Conservation (phyloP, 2,888 invertebrate species). For the Andrena marginata region DNA sequence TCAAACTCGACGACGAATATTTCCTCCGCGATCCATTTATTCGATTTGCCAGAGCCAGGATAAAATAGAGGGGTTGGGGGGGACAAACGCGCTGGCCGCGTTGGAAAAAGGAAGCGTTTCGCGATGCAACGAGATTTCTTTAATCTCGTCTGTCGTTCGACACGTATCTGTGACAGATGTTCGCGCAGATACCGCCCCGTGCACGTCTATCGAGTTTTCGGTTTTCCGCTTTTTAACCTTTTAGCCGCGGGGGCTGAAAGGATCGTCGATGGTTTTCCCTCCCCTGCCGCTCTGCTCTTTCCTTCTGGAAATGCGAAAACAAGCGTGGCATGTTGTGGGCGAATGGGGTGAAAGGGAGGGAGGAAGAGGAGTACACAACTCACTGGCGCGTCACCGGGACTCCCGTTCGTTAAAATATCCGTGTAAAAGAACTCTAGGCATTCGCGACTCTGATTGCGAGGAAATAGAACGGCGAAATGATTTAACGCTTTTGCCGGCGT, state of each 20-base stretch:
- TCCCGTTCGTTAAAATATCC: slow-evolving; percentile 58
- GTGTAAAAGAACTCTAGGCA: slow-evolving; percentile 48
- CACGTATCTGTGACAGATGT: slow-evolving; percentile 61
- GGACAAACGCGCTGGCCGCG: background rate
- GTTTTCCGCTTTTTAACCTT: slow-evolving; percentile 69
- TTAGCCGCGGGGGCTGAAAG: slow-evolving; percentile 51
- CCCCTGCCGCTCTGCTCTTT: background rate
- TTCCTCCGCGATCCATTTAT: background rate
- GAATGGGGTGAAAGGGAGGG: slow-evolving; percentile 1
- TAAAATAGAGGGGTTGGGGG: background rate
- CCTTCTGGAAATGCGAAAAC: slow-evolving; percentile 39
- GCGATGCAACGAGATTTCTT: slow-evolving; percentile 62
- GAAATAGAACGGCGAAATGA: slow-evolving; percentile 49
- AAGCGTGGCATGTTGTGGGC: slow-evolving; percentile 27
- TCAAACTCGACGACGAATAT: slow-evolving; percentile 28
- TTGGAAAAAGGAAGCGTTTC: slow-evolving; percentile 44
- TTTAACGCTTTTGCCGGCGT: slow-evolving; percentile 45
- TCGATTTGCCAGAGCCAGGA: background rate
- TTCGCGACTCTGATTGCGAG: slow-evolving; percentile 51
- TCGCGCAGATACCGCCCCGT: slow-evolving; percentile 42
- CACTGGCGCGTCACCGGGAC: slow-evolving; percentile 42
- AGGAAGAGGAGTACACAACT: slow-evolving; percentile 24
- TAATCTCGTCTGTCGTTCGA: slow-evolving; percentile 62
- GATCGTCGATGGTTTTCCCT: slow-evolving; percentile 41
- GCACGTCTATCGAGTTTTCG: slow-evolving; percentile 61